Conservation (phyloP, 2,113 vertebrate species). For the Mirza zaza region DNA sequence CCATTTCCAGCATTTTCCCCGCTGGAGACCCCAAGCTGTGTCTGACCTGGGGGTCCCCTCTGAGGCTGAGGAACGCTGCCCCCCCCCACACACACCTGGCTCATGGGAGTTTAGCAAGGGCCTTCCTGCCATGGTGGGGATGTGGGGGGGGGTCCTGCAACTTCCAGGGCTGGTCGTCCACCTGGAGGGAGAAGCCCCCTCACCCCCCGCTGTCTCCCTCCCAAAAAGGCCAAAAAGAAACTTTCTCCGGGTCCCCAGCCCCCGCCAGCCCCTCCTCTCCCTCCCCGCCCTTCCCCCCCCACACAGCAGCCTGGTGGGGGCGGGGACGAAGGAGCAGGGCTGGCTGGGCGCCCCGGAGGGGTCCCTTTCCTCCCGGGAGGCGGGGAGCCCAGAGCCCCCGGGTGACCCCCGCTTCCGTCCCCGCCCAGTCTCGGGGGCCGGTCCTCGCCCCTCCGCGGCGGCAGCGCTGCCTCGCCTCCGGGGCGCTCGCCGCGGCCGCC, state of each 20-base stretch:
- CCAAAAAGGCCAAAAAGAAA: slow-evolving; percentile 51
- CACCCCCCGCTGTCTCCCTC: not conserved
- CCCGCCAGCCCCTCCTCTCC: not conserved
- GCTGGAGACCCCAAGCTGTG: not conserved
- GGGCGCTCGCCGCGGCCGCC: slow-evolving; percentile 3
- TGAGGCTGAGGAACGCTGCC: not conserved
- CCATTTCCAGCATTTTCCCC: not conserved
- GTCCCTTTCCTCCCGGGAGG: not conserved
- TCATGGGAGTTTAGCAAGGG: not conserved
- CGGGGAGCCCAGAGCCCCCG: not conserved
- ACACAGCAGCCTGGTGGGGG: not conserved
- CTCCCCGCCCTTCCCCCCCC: not conserved
- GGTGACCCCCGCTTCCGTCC: not conserved
- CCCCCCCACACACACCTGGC: not conserved
- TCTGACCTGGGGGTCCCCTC: not conserved
- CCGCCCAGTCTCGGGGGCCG: not conserved
- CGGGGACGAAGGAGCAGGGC: not conserved
- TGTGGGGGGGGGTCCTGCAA: too few relatives aligned
- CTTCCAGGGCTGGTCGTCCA: not conserved
- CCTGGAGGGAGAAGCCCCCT: not conserved
- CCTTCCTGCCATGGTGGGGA: not conserved
- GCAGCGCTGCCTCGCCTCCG: slow-evolving; percentile 37
- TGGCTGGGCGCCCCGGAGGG: not conserved
- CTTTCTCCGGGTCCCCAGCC: slow-evolving; percentile 47
- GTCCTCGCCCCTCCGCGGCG: not conserved